Base-by-base conservation (phyloP, 2,113 vertebrate species). In the Peromyscus polionotus region DNA sequence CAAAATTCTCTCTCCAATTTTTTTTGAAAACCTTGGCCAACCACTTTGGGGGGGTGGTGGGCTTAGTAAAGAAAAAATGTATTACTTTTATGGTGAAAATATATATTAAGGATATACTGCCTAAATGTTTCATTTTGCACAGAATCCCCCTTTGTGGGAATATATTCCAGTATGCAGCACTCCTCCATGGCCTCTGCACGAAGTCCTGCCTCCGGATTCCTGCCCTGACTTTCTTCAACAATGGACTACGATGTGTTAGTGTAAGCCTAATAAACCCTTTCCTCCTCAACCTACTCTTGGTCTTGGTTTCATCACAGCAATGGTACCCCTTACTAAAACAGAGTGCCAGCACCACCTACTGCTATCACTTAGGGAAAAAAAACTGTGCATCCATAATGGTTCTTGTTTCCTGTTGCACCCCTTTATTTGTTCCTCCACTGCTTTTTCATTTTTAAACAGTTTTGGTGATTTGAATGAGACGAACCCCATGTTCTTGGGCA, bases 1-100 rank as follows among this genome's bases (percentile, higher is more conserved):
- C 36, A 59, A 72, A n/a, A 59, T 59, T 57, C 14, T 42, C 63
- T 63, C n/a, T 65, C 42, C 39, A 65, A 65, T 14, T 24, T 65
- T 75, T 63, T 63, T 61, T 59, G 17, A 36, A 65, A 90, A 65
- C 7, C 31, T 65, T 24, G 4, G 72, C n/a, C 39, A 36, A 16
- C 3, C 20, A 12, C 12, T 36, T 77, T 51, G 24, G n/a, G 9
- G 24, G n/a, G 9, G 17, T 63, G 19, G 11, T 75, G 17, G n/a
- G 20, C 10, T 57, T 90, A 90, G 68, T 92, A 19, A 75, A 87
- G 33, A 39, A 36, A 79, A 54, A 36, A 70, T 75, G 6, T 63
- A 57, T 86, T 77, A 63, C 17, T 92, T 87, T 94, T 73, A n/a
- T 7, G 86, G 75, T 88, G 8, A 28, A 70, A 93, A 88, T 93